Base-by-base conservation (phyloP, 2,797 vertebrate species). In the Leuciscus waleckii region DNA sequence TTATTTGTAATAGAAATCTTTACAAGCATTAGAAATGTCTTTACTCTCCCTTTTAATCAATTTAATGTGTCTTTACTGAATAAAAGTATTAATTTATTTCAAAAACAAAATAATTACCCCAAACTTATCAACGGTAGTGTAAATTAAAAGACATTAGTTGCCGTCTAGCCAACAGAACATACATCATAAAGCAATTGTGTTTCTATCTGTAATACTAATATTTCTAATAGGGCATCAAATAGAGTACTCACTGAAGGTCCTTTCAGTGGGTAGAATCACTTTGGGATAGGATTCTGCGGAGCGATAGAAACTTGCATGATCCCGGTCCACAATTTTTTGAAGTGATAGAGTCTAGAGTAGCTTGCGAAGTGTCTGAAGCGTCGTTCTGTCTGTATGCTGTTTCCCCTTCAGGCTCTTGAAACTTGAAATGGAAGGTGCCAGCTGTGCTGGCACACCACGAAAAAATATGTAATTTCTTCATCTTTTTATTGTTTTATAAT, bases 361-460 rank as follows among this genome's bases (percentile, higher is more conserved):
- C 39, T 49, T 65, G 51, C 19, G 46, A 70, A 17, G 23, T 14
- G 54, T 76, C 23, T 78, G 61, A 84, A 78, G 63, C 70, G 65
- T 69, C 0, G 77, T 81, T 85, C 46, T 73, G 69, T 83, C 61
- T 89, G 81, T 83, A 56, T 73, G 89, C 91, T 88, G 89, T 91
- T 65, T 91, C 89, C 91, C 76, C 92, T 88, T 87, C 88, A 87
- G 91, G 92, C 92, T 92, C 92, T 93, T 95, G 94, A 93, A 93
- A 94, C 93, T 95, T 95, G 91, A 95, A 95, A 93, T 92, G 85
- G 86, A 90, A 74, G 5, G 88, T 90, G 92, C 93, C 93, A 95
- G 94, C 93, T 93, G 92, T 91, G 94, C 93, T 93, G 91, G 90
- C 93, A 88, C 88, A 89, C 86, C 41, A 83, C 88, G 9, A 46